A percentile compares a stretch with the other conserved stretches of the same genome.
Conservation (phyloP, 2,888 invertebrate genomes). For the Selenia dentaria region DNA sequence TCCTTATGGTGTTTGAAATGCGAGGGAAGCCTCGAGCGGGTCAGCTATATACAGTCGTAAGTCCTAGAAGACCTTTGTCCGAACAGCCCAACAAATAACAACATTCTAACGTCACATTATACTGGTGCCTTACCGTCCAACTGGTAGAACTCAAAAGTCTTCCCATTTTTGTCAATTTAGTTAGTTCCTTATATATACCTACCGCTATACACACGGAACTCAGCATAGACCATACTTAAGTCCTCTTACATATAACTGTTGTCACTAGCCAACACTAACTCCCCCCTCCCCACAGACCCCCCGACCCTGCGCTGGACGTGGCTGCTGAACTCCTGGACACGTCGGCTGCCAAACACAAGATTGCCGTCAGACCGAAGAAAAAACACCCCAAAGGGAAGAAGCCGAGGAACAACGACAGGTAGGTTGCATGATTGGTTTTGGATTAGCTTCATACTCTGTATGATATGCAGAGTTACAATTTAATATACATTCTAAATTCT, state of each 20-base stretch:
- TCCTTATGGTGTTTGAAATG: too few relatives aligned
- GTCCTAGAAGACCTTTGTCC: too few relatives aligned
- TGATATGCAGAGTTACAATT: too few relatives aligned
- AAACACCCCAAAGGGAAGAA: slow-evolving; percentile 78
- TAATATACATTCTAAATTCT: too few relatives aligned
- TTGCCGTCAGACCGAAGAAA: slow-evolving; percentile 89
- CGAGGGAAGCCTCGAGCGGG: too few relatives aligned
- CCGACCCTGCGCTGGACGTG: slow-evolving; percentile 86
- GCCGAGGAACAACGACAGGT: slow-evolving; percentile 43
- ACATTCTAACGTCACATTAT: too few relatives aligned
- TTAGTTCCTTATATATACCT: too few relatives aligned
- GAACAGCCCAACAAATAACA: too few relatives aligned
- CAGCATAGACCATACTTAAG: neutral
- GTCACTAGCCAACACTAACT: slow-evolving; percentile 39
- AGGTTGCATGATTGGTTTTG: slow-evolving; percentile 23
- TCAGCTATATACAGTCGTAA: too few relatives aligned
- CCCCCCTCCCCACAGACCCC: slow-evolving; percentile 70
- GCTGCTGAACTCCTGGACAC: slow-evolving; percentile 87
- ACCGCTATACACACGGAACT: neutral
- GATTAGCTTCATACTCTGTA: neutral
- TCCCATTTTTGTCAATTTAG: too few relatives aligned
- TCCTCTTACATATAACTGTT: neutral
- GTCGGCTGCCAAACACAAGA: slow-evolving; percentile 90
- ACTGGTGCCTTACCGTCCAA: too few relatives aligned
- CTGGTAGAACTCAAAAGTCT: too few relatives aligned